phyloP scores from a whole-genome alignment of 2,113 vertebrate species.

The Proteles cristata region DNA sequence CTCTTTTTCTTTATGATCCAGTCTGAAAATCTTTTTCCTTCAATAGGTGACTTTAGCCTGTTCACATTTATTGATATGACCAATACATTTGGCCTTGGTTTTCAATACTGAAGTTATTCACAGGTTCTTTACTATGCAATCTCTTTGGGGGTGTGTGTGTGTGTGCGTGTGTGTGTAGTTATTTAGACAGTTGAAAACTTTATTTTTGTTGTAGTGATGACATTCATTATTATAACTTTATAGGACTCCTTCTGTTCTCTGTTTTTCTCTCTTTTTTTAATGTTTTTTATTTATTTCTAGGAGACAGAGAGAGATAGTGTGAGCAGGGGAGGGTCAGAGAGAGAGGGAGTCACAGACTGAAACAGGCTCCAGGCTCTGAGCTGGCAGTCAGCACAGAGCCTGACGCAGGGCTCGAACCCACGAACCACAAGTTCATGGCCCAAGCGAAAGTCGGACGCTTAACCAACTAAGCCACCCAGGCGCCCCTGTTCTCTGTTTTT shows the following conservation, averaged over 20 bases:
- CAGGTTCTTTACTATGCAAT: not conserved
- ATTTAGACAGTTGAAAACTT: not conserved
- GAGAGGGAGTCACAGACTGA: too few species aligned
- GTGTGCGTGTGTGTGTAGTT: not conserved
- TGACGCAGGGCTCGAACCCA: too few species aligned
- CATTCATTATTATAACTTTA: not conserved
- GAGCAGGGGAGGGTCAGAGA: too few species aligned
- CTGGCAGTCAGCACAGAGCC: too few species aligned
- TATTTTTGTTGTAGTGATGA: constrained; percentile 15
- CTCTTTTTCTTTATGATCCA: not conserved
- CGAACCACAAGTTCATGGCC: too few species aligned
- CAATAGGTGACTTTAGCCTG: not conserved
- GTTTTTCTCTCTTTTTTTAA: not conserved
- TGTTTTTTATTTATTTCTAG: too few species aligned
- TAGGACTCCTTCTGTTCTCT: not conserved
- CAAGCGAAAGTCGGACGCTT: too few species aligned
- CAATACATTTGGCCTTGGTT: not conserved
- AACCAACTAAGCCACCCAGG: too few species aligned
- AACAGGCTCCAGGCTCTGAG: too few species aligned
- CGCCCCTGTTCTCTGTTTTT: not conserved
- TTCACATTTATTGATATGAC: not conserved
- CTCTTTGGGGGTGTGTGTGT: not conserved
- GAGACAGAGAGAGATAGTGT: too few species aligned
- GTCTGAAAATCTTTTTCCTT: constrained; percentile 19
- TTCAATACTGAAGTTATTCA: not conserved